A percentile compares a stretch with the other conserved stretches of the same genome.
Conservation (phyloP, 2,113 vertebrate genomes). For the Todiramphus chloris region DNA sequence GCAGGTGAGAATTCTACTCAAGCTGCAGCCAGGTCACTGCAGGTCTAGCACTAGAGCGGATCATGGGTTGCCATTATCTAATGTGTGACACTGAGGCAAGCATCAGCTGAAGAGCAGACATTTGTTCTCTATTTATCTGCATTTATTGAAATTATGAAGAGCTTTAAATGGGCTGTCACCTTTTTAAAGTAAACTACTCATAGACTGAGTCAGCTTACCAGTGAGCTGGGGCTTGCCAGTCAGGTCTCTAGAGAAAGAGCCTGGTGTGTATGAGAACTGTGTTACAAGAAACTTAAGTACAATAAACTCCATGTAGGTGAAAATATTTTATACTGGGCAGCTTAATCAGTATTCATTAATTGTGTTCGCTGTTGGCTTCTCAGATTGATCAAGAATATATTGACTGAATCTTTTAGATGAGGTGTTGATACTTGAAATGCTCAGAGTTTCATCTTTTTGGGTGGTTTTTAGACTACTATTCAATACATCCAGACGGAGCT, state of each 20-base stretch:
- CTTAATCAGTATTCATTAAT: not conserved
- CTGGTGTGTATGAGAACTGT: not conserved
- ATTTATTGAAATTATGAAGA: not conserved
- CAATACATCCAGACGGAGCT: not conserved
- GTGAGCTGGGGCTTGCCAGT: not conserved
- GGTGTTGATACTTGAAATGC: not conserved
- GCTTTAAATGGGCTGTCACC: not conserved
- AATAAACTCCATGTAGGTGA: not conserved
- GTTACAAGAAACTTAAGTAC: not conserved
- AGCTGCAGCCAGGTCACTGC: not conserved
- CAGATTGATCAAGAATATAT: not conserved
- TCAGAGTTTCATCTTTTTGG: not conserved
- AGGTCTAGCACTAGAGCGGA: not conserved
- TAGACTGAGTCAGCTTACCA: not conserved
- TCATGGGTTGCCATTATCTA: not conserved
- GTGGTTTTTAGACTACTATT: not conserved
- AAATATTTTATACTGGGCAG: not conserved
- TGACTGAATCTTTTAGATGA: not conserved
- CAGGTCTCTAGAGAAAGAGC: not conserved
- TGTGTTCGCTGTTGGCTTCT: not conserved
- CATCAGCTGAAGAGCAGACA: not conserved
- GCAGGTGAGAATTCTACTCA: not conserved
- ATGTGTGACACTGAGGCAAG: accelerated
- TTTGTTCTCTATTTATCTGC: not conserved
- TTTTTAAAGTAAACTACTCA: not conserved